Percentiles rank a stretch among this genome's conserved stretches.
Evolutionary conservation across 2,888 invertebrate genomes (phyloP).

Genomic region (Neoascia interrupta): DNA sequence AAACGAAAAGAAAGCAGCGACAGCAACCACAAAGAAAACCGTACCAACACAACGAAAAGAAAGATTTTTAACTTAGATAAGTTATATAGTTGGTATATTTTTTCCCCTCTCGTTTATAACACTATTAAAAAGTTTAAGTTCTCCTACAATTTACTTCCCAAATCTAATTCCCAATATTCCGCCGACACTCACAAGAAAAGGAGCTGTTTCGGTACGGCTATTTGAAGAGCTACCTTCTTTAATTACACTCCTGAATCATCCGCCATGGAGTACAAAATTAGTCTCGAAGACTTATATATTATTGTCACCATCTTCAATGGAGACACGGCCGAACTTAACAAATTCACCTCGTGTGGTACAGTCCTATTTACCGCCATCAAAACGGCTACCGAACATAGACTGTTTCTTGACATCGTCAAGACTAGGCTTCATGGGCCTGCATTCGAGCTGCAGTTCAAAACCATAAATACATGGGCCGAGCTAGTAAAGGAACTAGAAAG

Average conservation of each 20-base stretch:
- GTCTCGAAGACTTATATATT: neutral
- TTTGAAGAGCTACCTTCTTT: neutral
- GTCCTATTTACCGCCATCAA: conserved; percentile 5
- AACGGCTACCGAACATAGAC: conserved; percentile 1
- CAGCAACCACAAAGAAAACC: too few relatives aligned
- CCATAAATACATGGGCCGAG: too few relatives aligned
- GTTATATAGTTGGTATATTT: too few relatives aligned
- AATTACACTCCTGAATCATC: neutral
- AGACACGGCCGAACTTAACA: neutral
- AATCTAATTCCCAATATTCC: too few relatives aligned
- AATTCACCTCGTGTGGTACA: conserved; percentile 10
- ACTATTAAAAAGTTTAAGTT: too few relatives aligned
- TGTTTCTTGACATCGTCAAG: neutral
- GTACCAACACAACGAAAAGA: too few relatives aligned
- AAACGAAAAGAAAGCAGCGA: too few relatives aligned
- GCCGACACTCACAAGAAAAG: neutral
- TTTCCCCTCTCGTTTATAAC: too few relatives aligned
- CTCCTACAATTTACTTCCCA: too few relatives aligned
- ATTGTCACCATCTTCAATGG: conserved; percentile 8
- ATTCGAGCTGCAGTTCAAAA: conserved; percentile 1
- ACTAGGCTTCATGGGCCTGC: conserved; percentile 8
- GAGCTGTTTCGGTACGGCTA: conserved; percentile 1
- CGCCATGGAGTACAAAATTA: conserved; percentile 4
- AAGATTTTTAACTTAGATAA: too few relatives aligned
- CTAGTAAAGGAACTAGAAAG: neutral